Base-by-base conservation (phyloP, 2,888 invertebrate species). In the Mesoligia furuncula region DNA sequence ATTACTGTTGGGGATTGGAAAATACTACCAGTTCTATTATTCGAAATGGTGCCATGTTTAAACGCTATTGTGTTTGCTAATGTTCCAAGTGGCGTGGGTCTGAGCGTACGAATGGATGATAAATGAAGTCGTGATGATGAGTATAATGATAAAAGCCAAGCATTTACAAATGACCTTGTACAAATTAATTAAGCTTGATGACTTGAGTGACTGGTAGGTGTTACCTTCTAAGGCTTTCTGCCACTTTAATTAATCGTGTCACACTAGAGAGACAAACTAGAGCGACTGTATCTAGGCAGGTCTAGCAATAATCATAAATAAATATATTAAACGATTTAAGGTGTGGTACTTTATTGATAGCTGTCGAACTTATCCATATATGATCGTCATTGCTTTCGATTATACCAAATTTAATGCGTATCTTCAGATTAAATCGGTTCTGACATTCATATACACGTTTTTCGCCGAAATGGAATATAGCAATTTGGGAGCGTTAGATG, bases 291-390 rank as follows among this genome's bases (percentile, higher is more conserved):
- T 73, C 68, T 54, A 71, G 31, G 77, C 61, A 71, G 39, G 77
- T 70, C 64, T 77, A 84, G 59, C 45, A 65, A 78, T 81, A 77
- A 77, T 65, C 80, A 79, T 88, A 83, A 87, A 79, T 88, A 83
- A 87, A 88, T 85, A 72, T 78, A 65, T 68, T 75, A 68, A 87
- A 77, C 76, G 77, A 74, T 80, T 85, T 72, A 42, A 83, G 89
- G 85, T 67, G 87, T 78, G 87, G 70, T 39, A 27, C 59, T 79
- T 79, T 71, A 86, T 65, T 65, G 80, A 84, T 84, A 79, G 80
- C 87, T 84, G 75, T 75, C 73, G 15, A 13, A 72, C 31, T 78
- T 73, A 85, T 75, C 74, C 24, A 67, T 67, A 78, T 83, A 78
- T 78, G 74, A 73, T 86, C 73, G 79, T 15, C 64, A 75, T 80